These are phyloP conservation scores for Smithornis capensis DNA, from an alignment of 2,113 vertebrate species.

Conservation along the genomic window DNA sequence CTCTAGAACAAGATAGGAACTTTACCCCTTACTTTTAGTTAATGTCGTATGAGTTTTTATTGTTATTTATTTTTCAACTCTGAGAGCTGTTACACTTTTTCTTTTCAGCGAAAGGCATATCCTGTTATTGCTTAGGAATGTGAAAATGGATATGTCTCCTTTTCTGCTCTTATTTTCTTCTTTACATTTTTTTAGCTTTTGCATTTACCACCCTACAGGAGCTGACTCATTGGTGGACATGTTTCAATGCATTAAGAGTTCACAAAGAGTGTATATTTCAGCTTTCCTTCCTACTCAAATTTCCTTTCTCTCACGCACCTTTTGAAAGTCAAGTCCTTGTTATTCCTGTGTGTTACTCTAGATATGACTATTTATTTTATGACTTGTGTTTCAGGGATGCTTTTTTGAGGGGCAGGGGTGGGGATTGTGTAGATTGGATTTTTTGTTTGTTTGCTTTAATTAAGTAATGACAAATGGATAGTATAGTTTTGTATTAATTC, in stretches of 20 bases:
- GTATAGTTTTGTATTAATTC: background rate
- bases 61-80: background rate
- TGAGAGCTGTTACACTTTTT: background rate
- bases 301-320: background rate
- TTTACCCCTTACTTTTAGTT: background rate
- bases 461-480: background rate
- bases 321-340: background rate
- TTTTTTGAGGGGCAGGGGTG: accelerated
- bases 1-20: background rate
- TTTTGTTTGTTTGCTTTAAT: background rate
- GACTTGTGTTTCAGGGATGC: background rate
- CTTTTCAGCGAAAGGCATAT: background rate
- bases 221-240: background rate
- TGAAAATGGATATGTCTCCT: background rate
- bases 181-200: background rate
- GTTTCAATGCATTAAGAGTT: background rate
- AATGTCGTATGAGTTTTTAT: background rate
- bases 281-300: background rate
- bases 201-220: background rate
- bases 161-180: background rate
- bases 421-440: background rate
- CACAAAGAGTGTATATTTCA: background rate
- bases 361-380: background rate
- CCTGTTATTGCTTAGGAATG: background rate
- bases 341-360: background rate